Evolutionary conservation across 2,113 vertebrate genomes (phyloP), one percentile per base, ranked within the genome.

Genomic region (Zootoca vivipara): DNA sequence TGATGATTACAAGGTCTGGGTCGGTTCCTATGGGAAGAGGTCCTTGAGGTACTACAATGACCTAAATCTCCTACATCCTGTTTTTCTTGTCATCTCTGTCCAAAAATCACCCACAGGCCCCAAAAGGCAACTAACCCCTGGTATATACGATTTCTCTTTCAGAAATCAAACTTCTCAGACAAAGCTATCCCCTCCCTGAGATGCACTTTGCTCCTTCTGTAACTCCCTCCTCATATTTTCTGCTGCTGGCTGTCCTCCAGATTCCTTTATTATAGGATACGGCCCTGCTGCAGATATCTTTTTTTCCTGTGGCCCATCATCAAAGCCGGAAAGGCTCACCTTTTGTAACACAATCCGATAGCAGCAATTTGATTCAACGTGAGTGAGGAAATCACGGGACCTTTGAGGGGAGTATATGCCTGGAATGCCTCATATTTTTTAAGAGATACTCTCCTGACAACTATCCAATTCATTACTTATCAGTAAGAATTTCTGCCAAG

Each of bases 401-500:
- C 92, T 94, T 93, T 75, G 93, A 94, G 94, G 93, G 92, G 88
- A 89, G 90, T 85, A 92, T 77, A 86, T 88, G 85, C 91, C 91
- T 93, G 89, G 94, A 95, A 95, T 94, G 67, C 65, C 58, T 92
- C 67, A 4, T 20, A 18, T n/a, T 9, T n/a, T 9, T 93, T 94
- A 86, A 94, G 94, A 92, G 93, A 90, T 86, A 82, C 18, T 70
- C 85, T 88, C 93, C n/a, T 3, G 38, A 80, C 89, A 72, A 91
- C 87, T 93, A 89, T 82, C 88, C 2, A 85, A 88, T 93, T 22
- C 92, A 92, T 90, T 93, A 9, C 72, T 62, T 15, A 72, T 93
- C 89, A 91, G 94, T 93, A 94, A 89, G 91, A 93, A 92, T 95
- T 94, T 94, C 91, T 96, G 92, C 90, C 93, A 94, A 93, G 67